Percentiles rank a stretch among this genome's conserved stretches.
Evolutionary conservation across 2,113 vertebrate genomes (phyloP).

Genomic region (Micromys minutus): DNA sequence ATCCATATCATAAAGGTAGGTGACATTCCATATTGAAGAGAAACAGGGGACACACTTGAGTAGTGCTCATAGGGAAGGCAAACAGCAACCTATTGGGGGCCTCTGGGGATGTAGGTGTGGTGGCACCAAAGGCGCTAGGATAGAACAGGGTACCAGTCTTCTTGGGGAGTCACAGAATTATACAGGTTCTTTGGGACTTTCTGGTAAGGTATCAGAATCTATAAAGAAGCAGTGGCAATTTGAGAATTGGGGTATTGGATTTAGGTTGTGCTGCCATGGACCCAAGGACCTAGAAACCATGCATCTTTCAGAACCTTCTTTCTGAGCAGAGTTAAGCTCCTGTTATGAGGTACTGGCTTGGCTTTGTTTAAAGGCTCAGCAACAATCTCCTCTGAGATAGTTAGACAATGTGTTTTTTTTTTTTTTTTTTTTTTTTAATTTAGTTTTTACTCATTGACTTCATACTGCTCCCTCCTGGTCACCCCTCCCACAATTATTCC

Average conservation of each 20-base stretch:
- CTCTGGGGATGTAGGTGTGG: background rate
- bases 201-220: background rate
- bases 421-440: no score
- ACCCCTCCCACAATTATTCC: no score
- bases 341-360: background rate
- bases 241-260: background rate
- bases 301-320: background rate
- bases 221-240: background rate
- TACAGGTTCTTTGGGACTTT: background rate
- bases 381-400: background rate
- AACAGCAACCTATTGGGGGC: background rate
- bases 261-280: background rate
- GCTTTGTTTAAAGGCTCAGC: background rate
- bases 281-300: background rate
- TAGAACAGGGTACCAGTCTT: background rate
- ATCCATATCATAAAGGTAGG: background rate
- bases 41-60: background rate
- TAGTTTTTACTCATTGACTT: no score
- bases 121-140: background rate
- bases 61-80: no score
- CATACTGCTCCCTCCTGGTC: no score
- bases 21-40: no score
- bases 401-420: no score
- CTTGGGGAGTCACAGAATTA: background rate
- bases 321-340: background rate